Base-by-base conservation (phyloP, 2,888 invertebrate genomes). In the Mythimna loreyi region DNA sequence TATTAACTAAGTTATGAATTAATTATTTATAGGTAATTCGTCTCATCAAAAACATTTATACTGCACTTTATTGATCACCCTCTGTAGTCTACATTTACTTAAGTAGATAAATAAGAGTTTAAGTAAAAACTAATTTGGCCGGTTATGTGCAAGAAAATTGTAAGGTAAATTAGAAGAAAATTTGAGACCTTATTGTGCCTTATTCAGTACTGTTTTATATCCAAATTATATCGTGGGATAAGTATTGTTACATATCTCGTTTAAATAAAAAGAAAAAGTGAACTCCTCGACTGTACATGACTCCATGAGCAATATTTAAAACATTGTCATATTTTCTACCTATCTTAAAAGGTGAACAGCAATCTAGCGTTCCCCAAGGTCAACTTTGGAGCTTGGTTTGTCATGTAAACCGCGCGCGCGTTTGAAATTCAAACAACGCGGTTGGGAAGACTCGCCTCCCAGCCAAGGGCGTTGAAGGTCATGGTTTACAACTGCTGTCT, bases 121-220 rank as follows among this genome's bases (percentile, higher is more conserved):
- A n/a, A 36, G 9, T 19, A 55, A 33, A 64, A 33, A 1, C 19
- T 11, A 23, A 28, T 28, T 23, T 40, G 58, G 23, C 40, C 23
- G 47, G 23, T 9, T 3, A 16, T 13, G 67, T 68, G 71, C 68
- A 68, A 67, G 23, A 58, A 68, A 69, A 16, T 58, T 45, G n/a
- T 25, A 11, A 6, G 6, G 13, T 0, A 6, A 25, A 53, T 53
- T 33, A 55, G 6, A 33, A 21, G 13, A 21, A 59, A 45, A 28
- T 16, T 40, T 40, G 40, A 40, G 0, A 52, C 33, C 52, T 13
- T 25, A 33, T 36, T 53, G 61, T 62, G 55, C 53, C 55, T 52
- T 52, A 49, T 19, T 6, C 19, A 47, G 30, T 21, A 50, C 9
- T 16, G 33, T 21, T 11, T 62, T 28, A 56, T 50, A 28, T n/a